phyloP scores from a whole-genome alignment of 1,140 invertebrate genomes.

The Anadara kagoshimensis region DNA sequence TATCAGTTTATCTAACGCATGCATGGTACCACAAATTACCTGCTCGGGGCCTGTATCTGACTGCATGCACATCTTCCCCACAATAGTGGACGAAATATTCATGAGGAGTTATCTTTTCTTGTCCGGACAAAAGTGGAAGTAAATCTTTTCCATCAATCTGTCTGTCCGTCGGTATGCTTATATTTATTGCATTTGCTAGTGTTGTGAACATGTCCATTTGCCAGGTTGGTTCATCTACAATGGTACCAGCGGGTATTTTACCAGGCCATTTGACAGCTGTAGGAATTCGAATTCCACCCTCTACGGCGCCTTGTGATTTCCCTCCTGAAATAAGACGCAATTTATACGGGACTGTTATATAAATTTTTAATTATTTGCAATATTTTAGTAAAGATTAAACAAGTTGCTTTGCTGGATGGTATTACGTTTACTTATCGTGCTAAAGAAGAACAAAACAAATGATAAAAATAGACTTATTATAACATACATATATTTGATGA shows the following conservation, averaged over 20 bases:
- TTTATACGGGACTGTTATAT: not conserved
- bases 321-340: conserved; percentile 63
- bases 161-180: conserved; percentile 44
- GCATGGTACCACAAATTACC: conserved; percentile 38
- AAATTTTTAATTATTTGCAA: too few species aligned
- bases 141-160: conserved; percentile 64
- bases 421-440: too few species aligned
- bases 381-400: too few species aligned
- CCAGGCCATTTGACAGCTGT: conserved; percentile 68
- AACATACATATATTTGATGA: too few species aligned
- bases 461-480: too few species aligned
- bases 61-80: conserved; percentile 58
- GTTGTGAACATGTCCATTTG: conserved; percentile 75
- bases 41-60: conserved; percentile 52
- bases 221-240: conserved; percentile 64
- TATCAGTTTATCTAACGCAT: too few species aligned
- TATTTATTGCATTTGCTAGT: conserved; percentile 53
- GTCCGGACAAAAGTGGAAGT: conserved; percentile 53
- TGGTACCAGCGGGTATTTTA: conserved; percentile 47
- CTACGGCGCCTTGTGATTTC: conserved; percentile 72
- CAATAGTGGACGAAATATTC: conserved; percentile 70
- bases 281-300: conserved; percentile 76
- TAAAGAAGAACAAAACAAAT: too few species aligned
- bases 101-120: conserved; percentile 49
- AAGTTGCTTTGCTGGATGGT: too few species aligned